Conservation (phyloP, 2,797 vertebrate species). For the Miichthys miiuy region DNA sequence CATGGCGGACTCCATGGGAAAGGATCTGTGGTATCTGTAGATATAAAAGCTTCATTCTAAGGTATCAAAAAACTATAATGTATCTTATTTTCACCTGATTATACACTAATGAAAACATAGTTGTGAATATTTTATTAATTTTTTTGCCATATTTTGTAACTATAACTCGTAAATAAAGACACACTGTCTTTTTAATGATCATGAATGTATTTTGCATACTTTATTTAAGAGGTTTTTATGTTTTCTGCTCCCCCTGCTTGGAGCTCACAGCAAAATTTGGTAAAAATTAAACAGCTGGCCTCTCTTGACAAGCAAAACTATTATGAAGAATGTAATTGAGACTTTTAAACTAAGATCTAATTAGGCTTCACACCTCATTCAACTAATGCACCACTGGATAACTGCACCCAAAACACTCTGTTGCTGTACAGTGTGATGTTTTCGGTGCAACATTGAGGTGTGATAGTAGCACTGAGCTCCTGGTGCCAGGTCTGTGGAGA, state of each 20-base stretch:
- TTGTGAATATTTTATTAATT: too few species aligned
- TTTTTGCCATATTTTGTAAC: too few species aligned
- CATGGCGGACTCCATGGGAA: too few species aligned
- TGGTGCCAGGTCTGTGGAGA: background rate
- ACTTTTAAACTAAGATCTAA: background rate
- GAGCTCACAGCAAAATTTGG: conserved; percentile 1
- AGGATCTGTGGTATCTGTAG: too few species aligned
- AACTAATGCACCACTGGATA: background rate
- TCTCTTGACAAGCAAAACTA: background rate
- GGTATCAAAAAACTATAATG: too few species aligned
- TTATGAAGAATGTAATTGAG: background rate
- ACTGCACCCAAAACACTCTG: background rate
- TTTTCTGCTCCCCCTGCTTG: background rate
- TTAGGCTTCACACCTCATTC: background rate
- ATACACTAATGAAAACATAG: too few species aligned
- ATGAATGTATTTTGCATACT: background rate
- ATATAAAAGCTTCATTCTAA: too few species aligned
- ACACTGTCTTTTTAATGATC: background rate
- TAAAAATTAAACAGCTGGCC: background rate
- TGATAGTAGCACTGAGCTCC: background rate
- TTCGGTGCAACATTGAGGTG: background rate
- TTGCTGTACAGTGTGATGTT: background rate
- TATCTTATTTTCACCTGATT: too few species aligned
- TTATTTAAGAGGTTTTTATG: background rate
- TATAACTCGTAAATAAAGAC: too few species aligned